Base-by-base conservation (phyloP, 2,797 vertebrate species). In the Pogonophryne albipinna region DNA sequence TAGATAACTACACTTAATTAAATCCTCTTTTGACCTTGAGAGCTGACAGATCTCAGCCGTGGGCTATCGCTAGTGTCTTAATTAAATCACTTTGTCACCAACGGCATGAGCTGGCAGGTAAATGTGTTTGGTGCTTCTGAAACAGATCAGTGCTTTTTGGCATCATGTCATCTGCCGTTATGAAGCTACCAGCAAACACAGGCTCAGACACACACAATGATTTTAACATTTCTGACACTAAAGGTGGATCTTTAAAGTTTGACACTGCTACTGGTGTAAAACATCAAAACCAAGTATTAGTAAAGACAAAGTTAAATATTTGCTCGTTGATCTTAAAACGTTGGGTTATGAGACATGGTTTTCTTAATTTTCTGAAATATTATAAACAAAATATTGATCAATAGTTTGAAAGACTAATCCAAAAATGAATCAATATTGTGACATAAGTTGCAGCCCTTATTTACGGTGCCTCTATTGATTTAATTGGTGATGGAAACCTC, bases 121-220 rank as follows among this genome's bases (percentile, higher is more conserved):
- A 50, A n/a, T 0, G 52, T 52, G 38, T 34, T 6, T 5, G 44
- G 23, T 2, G 46, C 27, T 41, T 52, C 19, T 27, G 12, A 42
- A 45, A 61, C 17, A 16, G 23, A 53, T 46, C 60, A 34, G 11
- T 14, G 19, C 23, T 65, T 3, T 50, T 17, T 10, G 57, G 2
- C 16, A 0, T 51, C 46, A 20, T 1, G 4, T 47, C 50, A 46
- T 44, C 20, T 0, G 2, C 42, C 62, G 27, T 52, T 15, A 64
- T 55, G 44, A 27, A 59, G 38, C 0, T 15, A 45, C 19, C 34
- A 17, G 23, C 62, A 62, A 31, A 31, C 50, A 27, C 64, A 66
- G 19, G 38, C 23, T 10, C 38, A 13, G 45, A 66, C 56, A 63
- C 56, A 64, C 34, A 11, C 49, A 59, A 58, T 76, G 34, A 51